Conservation (phyloP, 2,888 invertebrate genomes). For the Sminthurinus aureus region DNA sequence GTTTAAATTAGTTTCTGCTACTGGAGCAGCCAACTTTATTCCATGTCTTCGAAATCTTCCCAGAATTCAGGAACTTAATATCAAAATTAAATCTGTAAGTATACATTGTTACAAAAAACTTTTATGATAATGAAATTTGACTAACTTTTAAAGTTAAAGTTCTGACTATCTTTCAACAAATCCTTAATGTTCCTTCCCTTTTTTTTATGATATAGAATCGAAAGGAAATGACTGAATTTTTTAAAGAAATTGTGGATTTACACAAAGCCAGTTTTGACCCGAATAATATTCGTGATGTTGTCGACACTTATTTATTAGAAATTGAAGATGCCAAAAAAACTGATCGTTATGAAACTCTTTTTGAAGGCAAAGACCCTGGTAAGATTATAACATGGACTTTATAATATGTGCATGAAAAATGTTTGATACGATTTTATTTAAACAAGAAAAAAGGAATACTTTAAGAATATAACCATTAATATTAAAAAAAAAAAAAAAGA, state of each 20-base stretch:
- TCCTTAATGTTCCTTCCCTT: conserved; percentile 2
- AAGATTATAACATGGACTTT: conserved; percentile 62
- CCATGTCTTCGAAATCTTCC: conserved; percentile 76
- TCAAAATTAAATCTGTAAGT: conserved; percentile 56
- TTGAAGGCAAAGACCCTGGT: conserved; percentile 88
- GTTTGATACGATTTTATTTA: background rate
- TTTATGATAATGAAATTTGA: background rate
- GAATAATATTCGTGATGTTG: conserved; percentile 79
- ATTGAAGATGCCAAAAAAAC: conserved; percentile 83
- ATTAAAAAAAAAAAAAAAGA: too few species aligned
- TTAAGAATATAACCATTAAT: too few species aligned
- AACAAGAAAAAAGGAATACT: background rate
- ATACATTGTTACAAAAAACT: background rate
- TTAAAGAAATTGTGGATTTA: conserved; percentile 82
- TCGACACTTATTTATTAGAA: conserved; percentile 85
- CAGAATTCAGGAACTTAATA: conserved; percentile 53
- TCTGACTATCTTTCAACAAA: background rate
- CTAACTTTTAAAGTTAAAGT: background rate
- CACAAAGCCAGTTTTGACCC: conserved; percentile 80
- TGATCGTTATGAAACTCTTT: conserved; percentile 76
- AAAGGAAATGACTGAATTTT: conserved; percentile 83
- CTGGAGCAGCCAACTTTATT: conserved; percentile 83
- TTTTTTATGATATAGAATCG: conserved; percentile 69
- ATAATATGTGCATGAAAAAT: background rate
- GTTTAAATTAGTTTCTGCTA: conserved; percentile 83